Conservation (phyloP, 2,113 vertebrate species). For the Paedocypris sp. region DNA sequence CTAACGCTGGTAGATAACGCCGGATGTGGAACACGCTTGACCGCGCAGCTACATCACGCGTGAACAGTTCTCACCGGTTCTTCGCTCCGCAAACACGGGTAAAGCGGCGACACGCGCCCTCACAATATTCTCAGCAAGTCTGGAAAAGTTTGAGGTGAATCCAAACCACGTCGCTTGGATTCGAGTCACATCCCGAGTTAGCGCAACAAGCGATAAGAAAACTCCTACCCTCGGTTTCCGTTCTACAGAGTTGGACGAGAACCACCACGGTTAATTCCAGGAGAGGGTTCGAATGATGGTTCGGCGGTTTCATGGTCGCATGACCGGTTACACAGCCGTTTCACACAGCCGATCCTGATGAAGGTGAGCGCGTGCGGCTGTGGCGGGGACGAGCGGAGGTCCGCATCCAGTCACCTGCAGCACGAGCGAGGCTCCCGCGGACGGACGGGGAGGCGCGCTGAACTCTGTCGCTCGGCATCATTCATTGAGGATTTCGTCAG, state of each 20-base stretch:
- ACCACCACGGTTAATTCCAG: constrained; percentile 3
- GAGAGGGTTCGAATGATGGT: background rate
- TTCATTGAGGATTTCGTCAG: constrained; percentile 6
- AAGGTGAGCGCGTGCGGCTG: background rate
- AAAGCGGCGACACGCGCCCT: no score
- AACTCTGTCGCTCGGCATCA: background rate
- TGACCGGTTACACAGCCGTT: background rate
- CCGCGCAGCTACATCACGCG: no score
- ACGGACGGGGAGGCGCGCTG: background rate
- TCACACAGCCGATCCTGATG: background rate
- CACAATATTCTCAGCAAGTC: no score
- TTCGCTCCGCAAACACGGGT: no score
- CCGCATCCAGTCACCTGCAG: background rate
- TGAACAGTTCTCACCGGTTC: no score
- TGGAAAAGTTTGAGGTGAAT: no score
- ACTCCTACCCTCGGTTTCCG: constrained; percentile 17
- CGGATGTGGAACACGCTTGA: no score
- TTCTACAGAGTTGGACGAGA: background rate
- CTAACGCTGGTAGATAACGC: no score
- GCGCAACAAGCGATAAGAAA: background rate
- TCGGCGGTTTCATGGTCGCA: constrained; percentile 3
- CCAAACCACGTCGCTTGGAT: no score
- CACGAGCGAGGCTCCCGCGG: background rate
- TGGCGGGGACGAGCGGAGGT: background rate
- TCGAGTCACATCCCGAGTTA: background rate